These are phyloP conservation scores for Tanypteryx hageni DNA, from an alignment of 2,888 invertebrate species.

Conservation along the genomic window DNA sequence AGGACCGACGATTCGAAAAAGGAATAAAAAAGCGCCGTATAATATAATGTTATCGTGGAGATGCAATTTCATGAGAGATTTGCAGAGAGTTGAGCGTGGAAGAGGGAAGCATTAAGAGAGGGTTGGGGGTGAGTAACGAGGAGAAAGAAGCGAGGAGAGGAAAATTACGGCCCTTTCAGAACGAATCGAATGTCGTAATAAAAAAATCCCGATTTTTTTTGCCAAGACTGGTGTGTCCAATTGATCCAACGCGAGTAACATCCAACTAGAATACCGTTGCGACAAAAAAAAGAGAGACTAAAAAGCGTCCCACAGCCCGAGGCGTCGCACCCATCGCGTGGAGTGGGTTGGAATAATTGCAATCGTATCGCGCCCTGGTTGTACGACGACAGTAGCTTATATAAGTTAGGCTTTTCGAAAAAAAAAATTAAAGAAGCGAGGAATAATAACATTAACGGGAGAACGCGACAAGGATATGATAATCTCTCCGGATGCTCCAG, in stretches of 20 bases:
- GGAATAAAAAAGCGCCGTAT: no score
- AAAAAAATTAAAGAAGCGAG: background rate
- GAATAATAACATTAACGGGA: background rate
- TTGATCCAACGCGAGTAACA: background rate
- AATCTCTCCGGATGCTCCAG: background rate
- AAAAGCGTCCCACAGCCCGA: background rate
- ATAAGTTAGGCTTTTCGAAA: background rate
- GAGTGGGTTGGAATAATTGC: background rate
- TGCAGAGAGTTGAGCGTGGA: no score
- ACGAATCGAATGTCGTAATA: background rate
- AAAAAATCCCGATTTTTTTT: background rate
- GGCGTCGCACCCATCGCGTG: background rate
- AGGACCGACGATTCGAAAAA: no score
- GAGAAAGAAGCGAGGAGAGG: background rate
- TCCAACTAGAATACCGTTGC: background rate
- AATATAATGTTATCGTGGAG: no score
- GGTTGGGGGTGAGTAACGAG: no score
- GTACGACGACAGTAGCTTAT: background rate
- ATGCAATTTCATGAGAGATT: no score
- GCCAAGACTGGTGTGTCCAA: background rate
- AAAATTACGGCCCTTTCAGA: background rate
- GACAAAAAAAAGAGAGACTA: background rate
- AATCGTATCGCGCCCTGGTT: background rate
- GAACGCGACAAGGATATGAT: background rate
- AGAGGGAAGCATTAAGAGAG: no score